phyloP scores from a whole-genome alignment of 2,888 invertebrate genomes.

The Caenorhabditis sp. region DNA sequence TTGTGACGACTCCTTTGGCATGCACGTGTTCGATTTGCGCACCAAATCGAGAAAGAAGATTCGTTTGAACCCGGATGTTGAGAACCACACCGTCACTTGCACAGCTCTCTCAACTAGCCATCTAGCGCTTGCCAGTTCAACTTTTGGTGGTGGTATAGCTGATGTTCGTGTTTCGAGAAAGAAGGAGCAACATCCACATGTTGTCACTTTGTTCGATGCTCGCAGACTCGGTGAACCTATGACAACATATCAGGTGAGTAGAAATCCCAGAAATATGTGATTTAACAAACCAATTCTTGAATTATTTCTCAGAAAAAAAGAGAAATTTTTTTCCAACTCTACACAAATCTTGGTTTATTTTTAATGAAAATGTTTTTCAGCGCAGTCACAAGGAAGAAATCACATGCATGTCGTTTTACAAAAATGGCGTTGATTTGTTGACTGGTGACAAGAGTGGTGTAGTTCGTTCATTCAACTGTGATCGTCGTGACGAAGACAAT shows the following conservation, averaged over 20 bases:
- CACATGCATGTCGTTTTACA: slow-evolving; percentile 34
- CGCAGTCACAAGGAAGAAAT: slow-evolving; percentile 17
- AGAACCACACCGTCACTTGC: slow-evolving; percentile 41
- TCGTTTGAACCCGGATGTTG: slow-evolving; percentile 45
- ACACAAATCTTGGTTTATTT: too few species aligned
- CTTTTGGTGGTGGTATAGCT: slow-evolving; percentile 32
- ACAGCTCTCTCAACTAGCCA: slow-evolving; percentile 29
- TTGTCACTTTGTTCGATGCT: slow-evolving; percentile 43
- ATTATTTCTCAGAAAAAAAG: too few species aligned
- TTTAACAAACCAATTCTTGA: too few species aligned
- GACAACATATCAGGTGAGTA: slow-evolving; percentile 29
- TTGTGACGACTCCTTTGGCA: slow-evolving; percentile 45
- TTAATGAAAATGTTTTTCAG: too few species aligned
- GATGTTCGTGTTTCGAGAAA: slow-evolving; percentile 35
- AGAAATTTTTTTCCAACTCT: too few species aligned
- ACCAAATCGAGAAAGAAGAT: slow-evolving; percentile 37
- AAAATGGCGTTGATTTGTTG: slow-evolving; percentile 34
- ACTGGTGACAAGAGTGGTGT: slow-evolving; percentile 31
- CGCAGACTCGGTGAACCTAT: slow-evolving; percentile 32
- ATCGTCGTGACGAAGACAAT: slow-evolving; percentile 28
- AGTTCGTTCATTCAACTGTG: slow-evolving; percentile 10
- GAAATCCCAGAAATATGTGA: too few species aligned
- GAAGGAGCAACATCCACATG: slow-evolving; percentile 22
- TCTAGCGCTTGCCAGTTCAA: slow-evolving; percentile 43
- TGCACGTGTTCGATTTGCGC: slow-evolving; percentile 43